A percentile compares a stretch with the other conserved stretches of the same genome.
Conservation (phyloP, 1,140 invertebrate genomes). For the Polypedilum vanderplanki region DNA sequence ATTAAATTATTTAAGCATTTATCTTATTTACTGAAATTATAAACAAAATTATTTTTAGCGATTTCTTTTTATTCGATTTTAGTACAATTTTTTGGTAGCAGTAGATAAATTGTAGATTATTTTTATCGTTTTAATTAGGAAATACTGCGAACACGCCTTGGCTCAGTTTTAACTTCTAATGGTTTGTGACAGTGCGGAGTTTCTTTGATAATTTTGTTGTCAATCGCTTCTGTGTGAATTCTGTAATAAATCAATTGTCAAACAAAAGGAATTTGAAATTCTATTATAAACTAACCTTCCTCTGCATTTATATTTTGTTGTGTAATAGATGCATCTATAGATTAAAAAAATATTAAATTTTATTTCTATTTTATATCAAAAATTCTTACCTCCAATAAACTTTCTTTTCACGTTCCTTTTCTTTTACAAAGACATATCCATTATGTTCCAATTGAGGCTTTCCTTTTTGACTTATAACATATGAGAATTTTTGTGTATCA, state of each 20-base stretch:
- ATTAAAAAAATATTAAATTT: slow-evolving; percentile 29
- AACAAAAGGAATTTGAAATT: too few relatives aligned
- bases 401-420: slow-evolving; percentile 38
- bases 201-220: slow-evolving; percentile 35
- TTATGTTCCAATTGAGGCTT: slow-evolving; percentile 35
- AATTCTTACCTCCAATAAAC: slow-evolving; percentile 30
- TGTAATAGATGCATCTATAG: slow-evolving; percentile 42
- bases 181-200: slow-evolving; percentile 38
- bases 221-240: slow-evolving; percentile 35
- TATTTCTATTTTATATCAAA: too few relatives aligned
- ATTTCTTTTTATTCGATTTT: too few relatives aligned
- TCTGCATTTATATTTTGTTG: slow-evolving; percentile 38
- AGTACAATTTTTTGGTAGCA: background rate
- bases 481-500: slow-evolving; percentile 32
- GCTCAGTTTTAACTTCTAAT: background rate
- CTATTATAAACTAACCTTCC: slow-evolving; percentile 31
- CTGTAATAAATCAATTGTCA: slow-evolving; percentile 21
- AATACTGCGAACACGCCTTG: background rate
- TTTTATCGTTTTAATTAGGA: background rate
- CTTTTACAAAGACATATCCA: slow-evolving; percentile 39
- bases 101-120: background rate
- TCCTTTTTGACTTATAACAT: slow-evolving; percentile 39
- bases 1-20: too few relatives aligned
- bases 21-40: too few relatives aligned
- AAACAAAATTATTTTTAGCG: too few relatives aligned